These are phyloP conservation scores for Tolmerus cingulatus DNA, from an alignment of 2,888 invertebrate genomes.

Conservation along the genomic window DNA sequence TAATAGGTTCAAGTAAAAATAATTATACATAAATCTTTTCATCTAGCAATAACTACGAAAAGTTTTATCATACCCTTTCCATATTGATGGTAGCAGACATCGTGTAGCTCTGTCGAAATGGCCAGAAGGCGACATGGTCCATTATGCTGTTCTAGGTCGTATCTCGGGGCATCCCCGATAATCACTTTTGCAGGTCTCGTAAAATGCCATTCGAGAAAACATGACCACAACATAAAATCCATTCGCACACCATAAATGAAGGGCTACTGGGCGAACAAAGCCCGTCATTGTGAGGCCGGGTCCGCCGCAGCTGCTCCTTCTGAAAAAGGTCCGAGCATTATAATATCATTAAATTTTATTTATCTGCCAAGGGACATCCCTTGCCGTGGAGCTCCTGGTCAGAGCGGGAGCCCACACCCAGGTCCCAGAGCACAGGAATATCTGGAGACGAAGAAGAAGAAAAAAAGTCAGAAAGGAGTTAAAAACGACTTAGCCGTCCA, in stretches of 20 bases:
- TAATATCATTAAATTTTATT: slow-evolving; percentile 49
- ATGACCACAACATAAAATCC: slow-evolving; percentile 49
- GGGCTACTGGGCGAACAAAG: slow-evolving; percentile 32
- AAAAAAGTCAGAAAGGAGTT: slow-evolving; percentile 28
- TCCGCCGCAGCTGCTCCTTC: background rate
- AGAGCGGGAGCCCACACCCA: background rate
- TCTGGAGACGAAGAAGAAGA: background rate
- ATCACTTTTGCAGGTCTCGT: background rate
- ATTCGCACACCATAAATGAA: slow-evolving; percentile 44
- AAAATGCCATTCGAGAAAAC: slow-evolving; percentile 41
- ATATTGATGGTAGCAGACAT: background rate
- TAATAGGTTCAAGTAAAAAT: background rate
- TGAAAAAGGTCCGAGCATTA: slow-evolving; percentile 44
- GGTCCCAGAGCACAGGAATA: background rate
- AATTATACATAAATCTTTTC: background rate
- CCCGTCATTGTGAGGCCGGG: background rate
- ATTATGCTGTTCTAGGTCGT: background rate
- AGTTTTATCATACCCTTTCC: background rate
- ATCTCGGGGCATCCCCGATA: background rate
- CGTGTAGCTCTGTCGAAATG: background rate
- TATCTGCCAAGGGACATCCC: slow-evolving; percentile 38
- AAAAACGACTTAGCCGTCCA: slow-evolving; percentile 44
- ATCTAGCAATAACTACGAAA: background rate
- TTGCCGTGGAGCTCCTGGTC: background rate
- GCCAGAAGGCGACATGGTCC: background rate